Conservation (phyloP, 2,888 invertebrate genomes). For the Nephrotoma appendiculata region DNA sequence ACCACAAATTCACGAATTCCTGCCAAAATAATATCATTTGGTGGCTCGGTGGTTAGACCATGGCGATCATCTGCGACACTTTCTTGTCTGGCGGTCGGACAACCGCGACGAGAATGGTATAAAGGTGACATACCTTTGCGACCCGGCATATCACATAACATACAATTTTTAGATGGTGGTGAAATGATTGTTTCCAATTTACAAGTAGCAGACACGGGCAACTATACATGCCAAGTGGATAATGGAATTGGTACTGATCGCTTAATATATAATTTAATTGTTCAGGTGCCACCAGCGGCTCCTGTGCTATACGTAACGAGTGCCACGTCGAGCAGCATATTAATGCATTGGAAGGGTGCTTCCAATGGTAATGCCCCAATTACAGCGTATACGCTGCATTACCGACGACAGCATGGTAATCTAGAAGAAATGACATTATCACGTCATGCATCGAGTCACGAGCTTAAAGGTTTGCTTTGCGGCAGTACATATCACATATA, state of each 20-base stretch:
- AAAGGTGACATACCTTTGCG: slow-evolving; percentile 41
- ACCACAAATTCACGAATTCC: slow-evolving; percentile 49
- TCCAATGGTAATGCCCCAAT: slow-evolving; percentile 53
- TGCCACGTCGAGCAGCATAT: slow-evolving; percentile 58
- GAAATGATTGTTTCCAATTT: slow-evolving; percentile 49
- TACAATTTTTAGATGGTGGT: slow-evolving; percentile 47
- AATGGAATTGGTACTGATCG: slow-evolving; percentile 54
- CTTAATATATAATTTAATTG: slow-evolving; percentile 45
- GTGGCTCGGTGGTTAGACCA: slow-evolving; percentile 46
- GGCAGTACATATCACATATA: slow-evolving; percentile 60
- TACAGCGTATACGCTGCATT: slow-evolving; percentile 51
- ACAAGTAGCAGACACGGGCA: slow-evolving; percentile 48
- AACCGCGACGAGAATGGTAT: slow-evolving; percentile 49
- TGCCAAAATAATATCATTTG: slow-evolving; percentile 56
- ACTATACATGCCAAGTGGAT: slow-evolving; percentile 55
- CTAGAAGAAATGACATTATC: slow-evolving; percentile 48
- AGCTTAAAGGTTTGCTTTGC: slow-evolving; percentile 52
- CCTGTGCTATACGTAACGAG: slow-evolving; percentile 60
- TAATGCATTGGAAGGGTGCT: slow-evolving; percentile 60
- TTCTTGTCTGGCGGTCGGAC: slow-evolving; percentile 50
- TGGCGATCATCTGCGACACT: slow-evolving; percentile 51
- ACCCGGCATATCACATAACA: slow-evolving; percentile 41
- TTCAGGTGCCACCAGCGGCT: slow-evolving; percentile 60
- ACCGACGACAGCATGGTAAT: slow-evolving; percentile 47
- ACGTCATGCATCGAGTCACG: slow-evolving; percentile 49